phyloP scores from a whole-genome alignment of 1,140 invertebrate genomes.

The Atopsyche davidsoni region DNA sequence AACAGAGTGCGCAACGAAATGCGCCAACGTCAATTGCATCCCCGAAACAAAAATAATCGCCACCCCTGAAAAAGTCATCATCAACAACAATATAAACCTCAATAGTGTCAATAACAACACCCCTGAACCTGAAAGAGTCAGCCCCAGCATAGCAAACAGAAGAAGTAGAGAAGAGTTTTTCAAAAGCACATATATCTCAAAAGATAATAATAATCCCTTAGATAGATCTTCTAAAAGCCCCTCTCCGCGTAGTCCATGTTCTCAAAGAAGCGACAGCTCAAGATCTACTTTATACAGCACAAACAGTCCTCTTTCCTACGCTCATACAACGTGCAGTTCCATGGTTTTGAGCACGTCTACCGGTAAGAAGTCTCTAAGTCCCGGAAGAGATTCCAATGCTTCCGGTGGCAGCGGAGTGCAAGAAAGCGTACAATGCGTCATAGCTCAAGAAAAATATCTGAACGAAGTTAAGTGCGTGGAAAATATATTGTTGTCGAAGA shows the following conservation, averaged over 20 bases:
- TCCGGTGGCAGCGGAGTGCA: slow-evolving; percentile 20
- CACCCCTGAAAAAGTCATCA: slow-evolving; percentile 16
- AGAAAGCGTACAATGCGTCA: slow-evolving; percentile 44
- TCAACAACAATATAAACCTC: slow-evolving; percentile 5
- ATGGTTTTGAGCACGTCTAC: slow-evolving; percentile 49
- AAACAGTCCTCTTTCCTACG: slow-evolving; percentile 45
- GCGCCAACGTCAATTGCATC: slow-evolving; percentile 18
- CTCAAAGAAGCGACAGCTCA: slow-evolving; percentile 27
- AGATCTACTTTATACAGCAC: slow-evolving; percentile 34
- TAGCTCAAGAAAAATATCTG: slow-evolving; percentile 48
- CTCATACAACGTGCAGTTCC: slow-evolving; percentile 48
- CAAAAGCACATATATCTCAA: slow-evolving; percentile 17
- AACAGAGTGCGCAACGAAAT: slow-evolving; percentile 17
- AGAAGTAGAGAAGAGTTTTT: slow-evolving; percentile 29
- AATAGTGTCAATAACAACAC: slow-evolving; percentile 1
- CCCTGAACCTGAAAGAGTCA: slow-evolving; percentile 2
- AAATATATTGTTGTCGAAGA: slow-evolving; percentile 44
- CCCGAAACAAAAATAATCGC: slow-evolving; percentile 19
- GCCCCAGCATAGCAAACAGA: slow-evolving; percentile 18
- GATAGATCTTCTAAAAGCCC: slow-evolving; percentile 24
- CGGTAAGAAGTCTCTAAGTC: slow-evolving; percentile 42
- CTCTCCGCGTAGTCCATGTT: slow-evolving; percentile 21
- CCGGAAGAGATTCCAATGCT: slow-evolving; percentile 44
- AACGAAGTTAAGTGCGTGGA: slow-evolving; percentile 48
- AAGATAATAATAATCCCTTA: slow-evolving; percentile 19